phyloP scores from a whole-genome alignment of 2,797 vertebrate species.

The Ctenopoma kingsleyae region DNA sequence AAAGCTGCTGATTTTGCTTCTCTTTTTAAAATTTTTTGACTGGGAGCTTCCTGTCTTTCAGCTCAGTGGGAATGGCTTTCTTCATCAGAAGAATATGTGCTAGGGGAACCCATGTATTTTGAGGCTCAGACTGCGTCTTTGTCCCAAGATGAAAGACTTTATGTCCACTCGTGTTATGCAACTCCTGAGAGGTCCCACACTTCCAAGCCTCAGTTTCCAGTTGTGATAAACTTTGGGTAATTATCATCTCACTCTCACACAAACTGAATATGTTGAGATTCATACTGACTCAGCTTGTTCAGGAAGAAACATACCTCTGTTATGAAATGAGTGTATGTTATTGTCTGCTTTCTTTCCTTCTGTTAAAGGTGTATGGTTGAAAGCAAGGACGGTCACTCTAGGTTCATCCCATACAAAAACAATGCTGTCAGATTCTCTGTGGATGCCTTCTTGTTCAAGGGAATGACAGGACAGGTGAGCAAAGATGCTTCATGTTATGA shows the following conservation, averaged over 20 bases:
- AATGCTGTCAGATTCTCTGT: conserved; percentile 77
- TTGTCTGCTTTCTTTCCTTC: neutral
- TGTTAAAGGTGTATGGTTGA: conserved; percentile 79
- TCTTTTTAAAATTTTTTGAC: neutral
- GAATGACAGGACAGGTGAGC: conserved; percentile 67
- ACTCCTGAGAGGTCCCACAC: conserved; percentile 64
- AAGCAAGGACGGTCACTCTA: conserved; percentile 67
- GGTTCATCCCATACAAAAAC: conserved; percentile 70
- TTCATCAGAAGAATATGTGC: conserved; percentile 45
- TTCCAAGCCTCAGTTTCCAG: conserved; percentile 61
- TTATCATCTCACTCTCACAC: neutral
- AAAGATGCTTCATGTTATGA: neutral
- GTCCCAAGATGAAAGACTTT: conserved; percentile 64
- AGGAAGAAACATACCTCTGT: neutral
- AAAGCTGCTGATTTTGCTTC: neutral
- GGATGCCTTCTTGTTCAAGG: conserved; percentile 77
- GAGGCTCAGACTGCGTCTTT: conserved; percentile 60
- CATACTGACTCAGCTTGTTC: neutral
- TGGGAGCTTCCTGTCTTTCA: conserved; percentile 39
- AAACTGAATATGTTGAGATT: neutral
- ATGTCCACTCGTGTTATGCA: conserved; percentile 73
- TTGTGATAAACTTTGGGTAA: conserved; percentile 83
- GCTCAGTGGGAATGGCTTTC: conserved; percentile 77
- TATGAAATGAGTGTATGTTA: fast-evolving
- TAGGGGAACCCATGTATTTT: conserved; percentile 82